Conservation (phyloP, 2,888 invertebrate species). For the Nemotelus pantherinus region DNA sequence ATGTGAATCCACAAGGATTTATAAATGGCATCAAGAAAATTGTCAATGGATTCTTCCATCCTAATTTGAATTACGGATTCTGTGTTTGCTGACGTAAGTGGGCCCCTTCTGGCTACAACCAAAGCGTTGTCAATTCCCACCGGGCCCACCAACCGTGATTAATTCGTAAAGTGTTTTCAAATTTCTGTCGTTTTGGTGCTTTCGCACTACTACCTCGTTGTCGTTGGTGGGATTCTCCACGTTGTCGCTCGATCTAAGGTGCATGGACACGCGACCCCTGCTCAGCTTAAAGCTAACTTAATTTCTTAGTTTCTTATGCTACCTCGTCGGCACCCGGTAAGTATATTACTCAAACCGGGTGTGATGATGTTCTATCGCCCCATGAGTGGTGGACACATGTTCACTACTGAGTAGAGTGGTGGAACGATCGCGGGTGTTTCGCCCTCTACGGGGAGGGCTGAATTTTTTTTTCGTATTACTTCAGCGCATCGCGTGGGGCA, state of each 20-base stretch:
- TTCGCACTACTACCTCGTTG: conserved; percentile 70
- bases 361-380: too few species aligned
- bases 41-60: conserved; percentile 52
- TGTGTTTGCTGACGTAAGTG: conserved; percentile 92
- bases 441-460: too few species aligned
- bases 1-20: conserved; percentile 45
- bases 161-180: conserved; percentile 94
- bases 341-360: too few species aligned
- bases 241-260: not conserved
- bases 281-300: too few species aligned
- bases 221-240: not conserved
- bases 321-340: too few species aligned
- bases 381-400: too few species aligned
- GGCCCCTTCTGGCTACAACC: conserved; percentile 98
- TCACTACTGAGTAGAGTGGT: too few species aligned
- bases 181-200: conserved; percentile 96
- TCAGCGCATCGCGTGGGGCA: too few species aligned
- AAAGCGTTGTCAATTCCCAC: conserved; percentile 94
- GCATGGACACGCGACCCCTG: too few species aligned
- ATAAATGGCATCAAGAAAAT: conserved; percentile 53
- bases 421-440: too few species aligned
- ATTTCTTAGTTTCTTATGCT: too few species aligned
- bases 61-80: conserved; percentile 51
- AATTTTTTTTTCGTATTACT: too few species aligned
- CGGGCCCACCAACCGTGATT: conserved; percentile 74